A percentile compares a stretch with the other conserved stretches of the same genome.
phyloP scores from a whole-genome alignment of 2,797 vertebrate genomes.

The Gorsachius magnificus region DNA sequence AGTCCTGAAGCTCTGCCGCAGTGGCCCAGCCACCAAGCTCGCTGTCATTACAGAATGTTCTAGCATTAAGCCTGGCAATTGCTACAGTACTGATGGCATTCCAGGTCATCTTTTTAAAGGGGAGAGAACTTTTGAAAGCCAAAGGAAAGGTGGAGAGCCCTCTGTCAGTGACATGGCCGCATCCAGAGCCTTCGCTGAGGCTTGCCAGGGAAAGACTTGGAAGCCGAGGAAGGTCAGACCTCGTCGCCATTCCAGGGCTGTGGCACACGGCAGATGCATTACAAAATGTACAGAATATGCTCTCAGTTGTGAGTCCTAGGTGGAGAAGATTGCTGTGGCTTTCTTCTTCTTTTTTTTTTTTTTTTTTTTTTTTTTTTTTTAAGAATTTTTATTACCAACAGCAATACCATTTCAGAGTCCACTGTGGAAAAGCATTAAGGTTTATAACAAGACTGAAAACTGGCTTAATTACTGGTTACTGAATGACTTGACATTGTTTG shows the following conservation, averaged over 20 bases:
- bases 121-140: not conserved
- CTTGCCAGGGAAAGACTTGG: not conserved
- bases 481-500: not conserved
- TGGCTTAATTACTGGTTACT: not conserved
- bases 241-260: not conserved
- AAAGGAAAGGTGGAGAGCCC: not conserved
- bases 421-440: not conserved
- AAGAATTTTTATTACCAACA: not conserved
- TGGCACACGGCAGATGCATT: not conserved
- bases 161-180: not conserved
- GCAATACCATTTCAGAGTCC: not conserved
- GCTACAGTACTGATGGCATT: not conserved
- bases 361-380: not conserved
- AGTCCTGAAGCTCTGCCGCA: not conserved
- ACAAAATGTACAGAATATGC: not conserved
- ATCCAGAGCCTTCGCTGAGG: not conserved
- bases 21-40: not conserved
- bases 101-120: not conserved
- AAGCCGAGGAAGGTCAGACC: not conserved
- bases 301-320: not conserved
- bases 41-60: not conserved
- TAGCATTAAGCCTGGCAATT: not conserved
- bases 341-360: not conserved
- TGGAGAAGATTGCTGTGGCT: not conserved
- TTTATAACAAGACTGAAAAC: not conserved